These are phyloP conservation scores for Tragulus kanchil DNA, from an alignment of 2,113 vertebrate genomes.

Conservation along the genomic window DNA sequence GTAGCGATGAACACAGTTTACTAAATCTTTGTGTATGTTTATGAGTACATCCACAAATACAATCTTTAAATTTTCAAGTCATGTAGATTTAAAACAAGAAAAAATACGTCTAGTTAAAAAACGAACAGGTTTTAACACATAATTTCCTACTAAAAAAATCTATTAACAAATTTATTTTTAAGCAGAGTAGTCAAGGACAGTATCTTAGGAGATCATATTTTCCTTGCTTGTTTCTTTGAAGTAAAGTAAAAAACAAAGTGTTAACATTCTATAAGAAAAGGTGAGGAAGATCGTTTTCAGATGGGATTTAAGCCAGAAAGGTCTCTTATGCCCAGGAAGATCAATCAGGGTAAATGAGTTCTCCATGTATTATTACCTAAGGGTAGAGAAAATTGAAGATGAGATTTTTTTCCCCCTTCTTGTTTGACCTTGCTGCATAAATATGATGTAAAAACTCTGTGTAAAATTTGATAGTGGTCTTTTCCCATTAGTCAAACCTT, in stretches of 20 bases:
- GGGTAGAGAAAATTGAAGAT: conserved; percentile 80
- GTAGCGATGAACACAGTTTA: conserved; percentile 60
- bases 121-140: conserved; percentile 52
- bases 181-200: conserved; percentile 40
- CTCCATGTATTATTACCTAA: conserved; percentile 73
- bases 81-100: conserved; percentile 41
- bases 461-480: conserved; percentile 53
- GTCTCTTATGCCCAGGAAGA: conserved; percentile 75
- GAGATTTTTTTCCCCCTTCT: conserved; percentile 17
- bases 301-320: conserved; percentile 64
- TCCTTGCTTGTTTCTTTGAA: conserved; percentile 14
- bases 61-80: conserved; percentile 34
- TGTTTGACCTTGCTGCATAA: conserved; percentile 81
- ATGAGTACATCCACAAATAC: not conserved
- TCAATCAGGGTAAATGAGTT: conserved; percentile 79
- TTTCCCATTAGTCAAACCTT: conserved; percentile 63
- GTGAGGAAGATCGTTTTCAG: conserved; percentile 59
- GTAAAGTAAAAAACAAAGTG: conserved; percentile 9
- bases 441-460: conserved; percentile 60
- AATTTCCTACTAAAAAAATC: not conserved
- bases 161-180: conserved; percentile 54
- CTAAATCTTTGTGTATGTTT: not conserved
- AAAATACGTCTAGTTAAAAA: conserved; percentile 41
- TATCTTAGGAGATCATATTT: conserved; percentile 56
- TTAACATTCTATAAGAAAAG: conserved; percentile 65